Base-by-base conservation (phyloP, 2,888 invertebrate genomes). In the Lasioglossum zephyrum region DNA sequence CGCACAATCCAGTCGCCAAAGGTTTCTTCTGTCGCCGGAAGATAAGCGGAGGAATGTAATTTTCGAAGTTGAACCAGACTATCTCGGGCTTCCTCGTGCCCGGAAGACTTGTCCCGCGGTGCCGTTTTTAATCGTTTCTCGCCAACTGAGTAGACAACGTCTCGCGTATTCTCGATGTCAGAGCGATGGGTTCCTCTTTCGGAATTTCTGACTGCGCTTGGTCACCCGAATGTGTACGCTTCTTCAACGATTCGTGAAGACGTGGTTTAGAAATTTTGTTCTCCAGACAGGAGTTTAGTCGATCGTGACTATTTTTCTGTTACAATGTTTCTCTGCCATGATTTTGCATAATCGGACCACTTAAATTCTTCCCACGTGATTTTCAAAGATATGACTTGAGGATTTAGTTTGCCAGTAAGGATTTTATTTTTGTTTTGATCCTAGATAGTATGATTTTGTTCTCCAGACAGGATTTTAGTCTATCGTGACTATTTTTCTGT, bases 31-130 rank as follows among this genome's bases (percentile, higher is more conserved):
- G 83, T 82, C 82, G 77, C n/a, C 39, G 63, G 66, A 66, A 81
- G 87, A 89, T 90, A 88, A 89, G 80, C 78, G 77, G 49, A 70
- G 53, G 74, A 82, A 86, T 72, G 75, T 81, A 90, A 88, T 89
- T 90, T 85, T 86, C 47, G 79, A 77, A 90, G 88, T 88, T 90
- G 82, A 82, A 73, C 73, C 57, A 53, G 77, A 87, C 81, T 73
- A 39, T 60, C 60, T 60, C 26, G 13, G 6, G 13, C 13, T 60
- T 60, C 13, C 60, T 60, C 26, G 63, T 31, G 16, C n/a, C 39
- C 44, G 11, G 77, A 47, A 70, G n/a, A 44, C 36, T 75, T 36
- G 16, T 31, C 22, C 31, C n/a, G 60, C 47, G 36, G 16, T 31
- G 53, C 57, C 36, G 77, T 70, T 26, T 70, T n/a, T 79, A 72